Conservation (phyloP, 2,888 invertebrate genomes). For the Polyommatus iphigenia region DNA sequence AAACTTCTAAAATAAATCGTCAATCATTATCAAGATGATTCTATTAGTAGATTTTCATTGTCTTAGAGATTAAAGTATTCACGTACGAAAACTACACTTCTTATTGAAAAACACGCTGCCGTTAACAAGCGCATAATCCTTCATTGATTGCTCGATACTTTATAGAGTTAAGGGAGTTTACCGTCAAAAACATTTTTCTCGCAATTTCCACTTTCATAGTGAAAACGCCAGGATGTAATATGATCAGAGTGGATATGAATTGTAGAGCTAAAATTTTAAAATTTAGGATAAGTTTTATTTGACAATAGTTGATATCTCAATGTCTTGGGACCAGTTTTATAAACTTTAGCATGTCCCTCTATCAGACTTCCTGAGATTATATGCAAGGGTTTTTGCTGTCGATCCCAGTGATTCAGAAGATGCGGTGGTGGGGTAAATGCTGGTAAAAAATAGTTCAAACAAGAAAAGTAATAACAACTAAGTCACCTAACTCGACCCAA, state of each 20-base stretch:
- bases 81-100: constrained; percentile 28
- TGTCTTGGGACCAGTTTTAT: no score
- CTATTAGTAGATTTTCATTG: neutral
- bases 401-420: no score
- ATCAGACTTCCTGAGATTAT: no score
- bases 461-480: no score
- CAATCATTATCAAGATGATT: neutral
- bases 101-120: constrained; percentile 44
- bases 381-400: no score
- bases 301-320: neutral
- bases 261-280: neutral
- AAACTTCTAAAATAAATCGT: no score
- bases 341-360: no score
- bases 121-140: constrained; percentile 50
- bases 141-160: constrained; percentile 43
- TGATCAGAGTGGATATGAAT: neutral
- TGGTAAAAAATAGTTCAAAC: no score
- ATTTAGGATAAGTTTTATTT: neutral
- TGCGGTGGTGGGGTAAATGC: no score
- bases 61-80: constrained; percentile 19
- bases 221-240: neutral
- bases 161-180: constrained; percentile 46
- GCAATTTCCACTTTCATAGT: constrained; percentile 5
- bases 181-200: constrained; percentile 43
- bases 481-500: no score